Evolutionary conservation across 2,888 invertebrate genomes (phyloP).

Genomic region (Nineta flava): DNA sequence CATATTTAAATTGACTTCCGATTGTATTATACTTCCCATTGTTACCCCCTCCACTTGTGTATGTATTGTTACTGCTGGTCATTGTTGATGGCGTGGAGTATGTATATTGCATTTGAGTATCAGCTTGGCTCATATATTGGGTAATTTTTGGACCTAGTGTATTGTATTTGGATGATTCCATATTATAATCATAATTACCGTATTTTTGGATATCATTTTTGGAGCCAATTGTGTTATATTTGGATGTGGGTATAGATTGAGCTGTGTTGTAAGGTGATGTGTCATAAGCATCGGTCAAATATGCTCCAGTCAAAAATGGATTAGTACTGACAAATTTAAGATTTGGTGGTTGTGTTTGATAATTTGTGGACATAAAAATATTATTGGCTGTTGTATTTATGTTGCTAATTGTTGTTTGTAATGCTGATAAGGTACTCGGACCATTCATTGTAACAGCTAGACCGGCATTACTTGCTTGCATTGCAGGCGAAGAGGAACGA

Average conservation of each 20-base stretch:
- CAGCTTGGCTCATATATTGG: neutral
- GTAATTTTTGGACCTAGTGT: slow-evolving; percentile 17
- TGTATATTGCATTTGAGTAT: slow-evolving; percentile 3
- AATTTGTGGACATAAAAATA: slow-evolving; percentile 18
- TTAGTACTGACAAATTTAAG: slow-evolving; percentile 35
- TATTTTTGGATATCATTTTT: slow-evolving; percentile 19
- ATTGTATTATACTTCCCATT: slow-evolving; percentile 6
- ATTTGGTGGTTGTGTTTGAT: slow-evolving; percentile 18
- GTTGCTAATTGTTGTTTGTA: slow-evolving; percentile 23
- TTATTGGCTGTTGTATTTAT: slow-evolving; percentile 22
- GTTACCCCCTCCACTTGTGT: neutral
- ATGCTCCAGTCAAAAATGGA: slow-evolving; percentile 37
- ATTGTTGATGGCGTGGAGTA: neutral
- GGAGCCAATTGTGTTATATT: slow-evolving; percentile 25
- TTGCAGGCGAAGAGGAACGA: slow-evolving; percentile 26
- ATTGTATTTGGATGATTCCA: slow-evolving; percentile 17
- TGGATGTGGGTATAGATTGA: slow-evolving; percentile 10
- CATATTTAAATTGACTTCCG: neutral
- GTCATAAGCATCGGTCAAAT: slow-evolving; percentile 15
- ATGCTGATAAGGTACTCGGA: slow-evolving; percentile 22
- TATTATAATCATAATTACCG: slow-evolving; percentile 14
- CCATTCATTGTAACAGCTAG: slow-evolving; percentile 42
- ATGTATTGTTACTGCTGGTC: neutral
- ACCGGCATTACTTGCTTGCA: slow-evolving; percentile 41
- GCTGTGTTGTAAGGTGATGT: neutral